phyloP scores from a whole-genome alignment of 2,113 vertebrate species.

The Actinemys pallida region DNA sequence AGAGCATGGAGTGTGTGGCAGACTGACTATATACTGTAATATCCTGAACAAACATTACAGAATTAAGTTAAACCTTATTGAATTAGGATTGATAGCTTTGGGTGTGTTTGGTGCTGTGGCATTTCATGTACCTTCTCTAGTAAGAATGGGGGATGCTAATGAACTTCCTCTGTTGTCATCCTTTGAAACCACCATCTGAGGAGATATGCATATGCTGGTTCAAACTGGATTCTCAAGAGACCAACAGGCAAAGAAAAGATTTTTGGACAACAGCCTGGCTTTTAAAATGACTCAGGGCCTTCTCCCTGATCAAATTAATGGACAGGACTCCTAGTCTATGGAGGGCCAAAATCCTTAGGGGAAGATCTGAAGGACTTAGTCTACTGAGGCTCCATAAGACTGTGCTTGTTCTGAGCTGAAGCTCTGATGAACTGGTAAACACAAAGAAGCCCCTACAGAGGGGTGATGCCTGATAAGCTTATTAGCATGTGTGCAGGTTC shows the following conservation, averaged over 20 bases:
- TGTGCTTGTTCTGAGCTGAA: neutral
- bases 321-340: no score
- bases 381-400: neutral
- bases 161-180: neutral
- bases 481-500: neutral
- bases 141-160: no score
- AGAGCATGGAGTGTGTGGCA: no score
- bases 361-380: neutral
- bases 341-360: neutral
- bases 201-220: neutral
- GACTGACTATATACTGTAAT: neutral
- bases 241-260: neutral
- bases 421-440: neutral
- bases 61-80: neutral
- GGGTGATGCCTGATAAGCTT: neutral
- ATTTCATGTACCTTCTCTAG: neutral
- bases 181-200: neutral
- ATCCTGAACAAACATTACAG: neutral
- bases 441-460: neutral
- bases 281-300: neutral
- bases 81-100: neutral
- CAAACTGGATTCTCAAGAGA: neutral
- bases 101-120: neutral
- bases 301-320: neutral
- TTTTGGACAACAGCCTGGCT: neutral